Evolutionary conservation across 2,888 invertebrate species (phyloP).

Genomic region (Habroteleia sp.): DNA sequence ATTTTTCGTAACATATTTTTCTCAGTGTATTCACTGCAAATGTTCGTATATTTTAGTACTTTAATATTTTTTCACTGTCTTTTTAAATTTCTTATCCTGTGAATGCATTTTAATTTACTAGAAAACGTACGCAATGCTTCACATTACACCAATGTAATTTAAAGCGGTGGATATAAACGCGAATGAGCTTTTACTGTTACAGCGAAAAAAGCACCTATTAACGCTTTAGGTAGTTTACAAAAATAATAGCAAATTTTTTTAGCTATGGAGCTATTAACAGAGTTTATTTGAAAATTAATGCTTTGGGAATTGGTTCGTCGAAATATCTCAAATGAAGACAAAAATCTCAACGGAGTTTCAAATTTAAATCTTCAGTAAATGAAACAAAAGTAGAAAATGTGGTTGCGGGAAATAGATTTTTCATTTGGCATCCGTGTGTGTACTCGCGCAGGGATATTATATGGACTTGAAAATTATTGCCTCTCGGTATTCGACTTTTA

Average conservation of each 20-base stretch:
- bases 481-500: slow-evolving; percentile 30
- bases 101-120: not conserved
- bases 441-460: slow-evolving; percentile 26
- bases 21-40: no score
- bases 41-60: no score
- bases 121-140: slow-evolving; percentile 9
- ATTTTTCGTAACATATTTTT: no score
- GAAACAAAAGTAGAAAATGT: slow-evolving; percentile 51
- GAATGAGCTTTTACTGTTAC: slow-evolving; percentile 23
- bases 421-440: slow-evolving; percentile 39
- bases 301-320: slow-evolving; percentile 22
- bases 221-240: slow-evolving; percentile 20
- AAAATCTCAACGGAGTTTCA: slow-evolving; percentile 29
- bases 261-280: slow-evolving; percentile 17
- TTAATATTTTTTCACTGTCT: not conserved
- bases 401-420: slow-evolving; percentile 47
- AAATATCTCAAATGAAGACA: slow-evolving; percentile 45
- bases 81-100: not conserved
- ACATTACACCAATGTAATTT: slow-evolving; percentile 10
- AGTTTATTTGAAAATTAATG: slow-evolving; percentile 38
- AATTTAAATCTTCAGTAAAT: slow-evolving; percentile 39
- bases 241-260: slow-evolving; percentile 27
- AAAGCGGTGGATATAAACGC: slow-evolving; percentile 2
- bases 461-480: slow-evolving; percentile 39
- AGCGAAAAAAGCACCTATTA: slow-evolving; percentile 23